Base-by-base conservation (phyloP, 37 sponge, comb jelly and placozoan genomes). In the Haliclona indistincta region DNA sequence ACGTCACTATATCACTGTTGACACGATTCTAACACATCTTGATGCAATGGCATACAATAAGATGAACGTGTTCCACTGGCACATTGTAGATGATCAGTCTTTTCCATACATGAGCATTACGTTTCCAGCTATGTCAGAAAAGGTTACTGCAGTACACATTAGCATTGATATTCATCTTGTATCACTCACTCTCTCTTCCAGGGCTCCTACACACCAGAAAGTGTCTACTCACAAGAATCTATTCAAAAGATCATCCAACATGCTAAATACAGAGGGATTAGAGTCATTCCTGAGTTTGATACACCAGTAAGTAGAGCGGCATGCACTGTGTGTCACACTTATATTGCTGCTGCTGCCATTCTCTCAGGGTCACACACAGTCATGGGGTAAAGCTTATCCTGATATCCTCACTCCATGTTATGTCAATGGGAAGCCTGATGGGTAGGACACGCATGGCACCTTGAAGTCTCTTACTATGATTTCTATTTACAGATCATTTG, bases 41-140 rank as follows among this genome's bases (percentile, higher is more conserved):
- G 87, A 89, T 60, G 91, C 81, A 1, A 93, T 96, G 93, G 71
- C 83, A 52, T 92, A 84, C 63, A 84, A 75, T 83, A 96, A 96
- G 75, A 86, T 93, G 76, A 96, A 96, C 38, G 88, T 96, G 1
- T 82, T 96, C 2, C 93, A 96, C 76, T 96, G 97, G 97, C 97
- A 96, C 74, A 95, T 96, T 52, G 97, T 92, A 30, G 93, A 96
- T 56, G 87, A 89, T 64, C 97, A 88, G 68, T 89, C 97, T 51
- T 92, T 96, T 72, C 96, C 96, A 11, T 96, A 89, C 66, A 63
- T 30, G 54, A 87, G 88, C 43, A 44, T 56, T 7, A 72, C 84
- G 22, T 96, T 83, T 54, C 97, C 97, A 20, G 64, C 78, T 15
- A 43, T 95, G 54, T 70, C 84, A 23, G 84, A 37, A 5, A 73